Evolutionary conservation across 2,888 invertebrate genomes (phyloP).

Genomic region (Clitarchus hookeri): DNA sequence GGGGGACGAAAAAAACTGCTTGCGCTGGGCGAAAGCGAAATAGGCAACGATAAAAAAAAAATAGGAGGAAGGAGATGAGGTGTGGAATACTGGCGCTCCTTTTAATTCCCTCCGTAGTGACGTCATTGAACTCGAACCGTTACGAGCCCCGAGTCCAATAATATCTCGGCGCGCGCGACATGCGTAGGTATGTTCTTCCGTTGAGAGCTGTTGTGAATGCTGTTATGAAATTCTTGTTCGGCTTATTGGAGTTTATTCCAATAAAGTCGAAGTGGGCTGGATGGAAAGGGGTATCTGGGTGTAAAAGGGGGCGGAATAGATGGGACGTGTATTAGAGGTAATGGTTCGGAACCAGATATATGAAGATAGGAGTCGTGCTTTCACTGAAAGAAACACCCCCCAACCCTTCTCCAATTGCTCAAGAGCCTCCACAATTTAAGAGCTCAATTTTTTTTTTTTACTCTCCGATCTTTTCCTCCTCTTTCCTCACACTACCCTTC

Average conservation of each 20-base stretch:
- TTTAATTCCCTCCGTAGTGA: constrained; percentile 3
- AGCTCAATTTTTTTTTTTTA: not conserved
- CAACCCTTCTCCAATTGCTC: not conserved
- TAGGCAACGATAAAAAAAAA: too few relatives aligned
- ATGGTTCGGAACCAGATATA: constrained; percentile 34
- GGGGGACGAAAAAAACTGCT: not conserved
- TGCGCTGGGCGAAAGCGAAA: not conserved
- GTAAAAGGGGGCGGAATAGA: constrained; percentile 26
- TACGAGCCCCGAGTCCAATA: not conserved
- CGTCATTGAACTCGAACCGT: not conserved
- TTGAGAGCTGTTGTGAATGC: constrained; percentile 25
- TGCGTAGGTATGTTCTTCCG: not conserved
- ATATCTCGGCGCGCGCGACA: not conserved
- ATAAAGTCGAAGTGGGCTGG: constrained; percentile 29
- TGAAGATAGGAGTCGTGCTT: not conserved
- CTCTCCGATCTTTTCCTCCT: not conserved
- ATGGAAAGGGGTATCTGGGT: not conserved
- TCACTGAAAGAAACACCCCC: not conserved
- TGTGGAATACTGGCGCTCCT: not conserved
- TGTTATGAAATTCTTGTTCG: constrained; percentile 39
- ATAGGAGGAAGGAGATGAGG: not conserved
- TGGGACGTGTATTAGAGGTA: constrained; percentile 43
- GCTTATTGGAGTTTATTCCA: constrained; percentile 37
- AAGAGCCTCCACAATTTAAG: constrained; percentile 2
- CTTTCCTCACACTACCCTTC: not conserved